Evolutionary conservation across 2,888 invertebrate species (phyloP), one percentile per base, ranked within the genome.

Genomic region (Gandaritis pyraliata): DNA sequence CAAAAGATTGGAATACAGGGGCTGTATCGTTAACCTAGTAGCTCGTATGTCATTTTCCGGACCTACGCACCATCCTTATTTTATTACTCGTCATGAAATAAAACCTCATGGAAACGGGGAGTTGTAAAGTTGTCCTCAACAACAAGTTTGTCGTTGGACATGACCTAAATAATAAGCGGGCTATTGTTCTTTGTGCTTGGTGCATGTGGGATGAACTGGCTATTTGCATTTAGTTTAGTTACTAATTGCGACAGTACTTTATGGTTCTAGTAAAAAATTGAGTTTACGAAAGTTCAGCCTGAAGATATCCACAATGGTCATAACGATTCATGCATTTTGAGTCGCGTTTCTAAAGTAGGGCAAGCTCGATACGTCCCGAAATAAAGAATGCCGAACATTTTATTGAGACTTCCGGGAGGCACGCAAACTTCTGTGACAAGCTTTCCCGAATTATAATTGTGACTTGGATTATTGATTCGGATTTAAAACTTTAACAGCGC

Each of bases 381-480:
- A 71, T 71, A 71, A 71, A 71, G 67, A 65, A 69, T 59, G 64
- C 55, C 57, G 58, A 54, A 58, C 57, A 61, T 66, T 67, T 66
- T 61, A 66, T 64, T 52, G 56, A 48, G 53, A 61, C 64, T 71
- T 71, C 67, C 71, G 61, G 63, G 64, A 68, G 52, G 53, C 71
- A 69, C 70, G 68, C 68, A 46, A 64, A 52, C 52, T 59, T 56
- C 13, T 52, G 64, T 45, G 64, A 55, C 51, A 58, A 53, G 64
- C 43, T 47, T 55, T 30, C 52, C 33, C 23, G 53, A 56, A 45
- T 49, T 57, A 23, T 23, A 33, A 53, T 30, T 55, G 41, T 43
- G 18, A 30, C n/a, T 50, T 49, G 16, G 33, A n/a, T 47, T 51
- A 23, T 45, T 33, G 38, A 18, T 50, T 45, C n/a, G 4, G 16